Evolutionary conservation across 2,113 vertebrate species (phyloP).

Genomic region (Proterorhinus semilunaris): DNA sequence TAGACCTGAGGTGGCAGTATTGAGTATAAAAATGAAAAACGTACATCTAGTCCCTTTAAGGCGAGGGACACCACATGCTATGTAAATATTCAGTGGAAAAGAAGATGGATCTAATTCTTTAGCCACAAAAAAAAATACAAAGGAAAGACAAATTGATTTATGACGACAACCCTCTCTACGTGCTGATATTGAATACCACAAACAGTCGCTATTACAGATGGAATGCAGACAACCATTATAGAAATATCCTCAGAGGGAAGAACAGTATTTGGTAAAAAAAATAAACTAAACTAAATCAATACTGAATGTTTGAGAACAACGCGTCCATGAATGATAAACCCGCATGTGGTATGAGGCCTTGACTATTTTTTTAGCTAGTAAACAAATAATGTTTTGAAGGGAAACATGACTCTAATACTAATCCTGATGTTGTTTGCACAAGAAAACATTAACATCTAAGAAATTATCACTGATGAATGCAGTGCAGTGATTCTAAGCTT

Average conservation of each 20-base stretch:
- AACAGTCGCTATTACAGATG: slow-evolving; percentile 19
- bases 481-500: background rate
- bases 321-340: no score
- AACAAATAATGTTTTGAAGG: background rate
- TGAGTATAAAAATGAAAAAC: no score
- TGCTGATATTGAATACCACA: slow-evolving; percentile 7
- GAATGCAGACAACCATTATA: slow-evolving; percentile 28
- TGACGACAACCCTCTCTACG: slow-evolving; percentile 10
- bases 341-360: slow-evolving; percentile 6
- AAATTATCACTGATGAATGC: background rate
- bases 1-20: no score
- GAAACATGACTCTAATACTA: background rate
- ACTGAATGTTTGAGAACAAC: no score
- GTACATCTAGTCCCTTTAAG: no score
- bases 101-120: slow-evolving; percentile 33
- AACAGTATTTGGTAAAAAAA: background rate
- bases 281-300: no score
- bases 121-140: slow-evolving; percentile 37
- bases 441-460: no score
- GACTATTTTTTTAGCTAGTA: slow-evolving; percentile 26
- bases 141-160: slow-evolving; percentile 39
- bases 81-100: slow-evolving; percentile 8
- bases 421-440: no score
- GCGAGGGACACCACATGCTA: background rate
- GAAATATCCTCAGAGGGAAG: slow-evolving; percentile 18